These are phyloP conservation scores for Tetramorium simillimum DNA, from an alignment of 1,140 invertebrate species.

Conservation along the genomic window DNA sequence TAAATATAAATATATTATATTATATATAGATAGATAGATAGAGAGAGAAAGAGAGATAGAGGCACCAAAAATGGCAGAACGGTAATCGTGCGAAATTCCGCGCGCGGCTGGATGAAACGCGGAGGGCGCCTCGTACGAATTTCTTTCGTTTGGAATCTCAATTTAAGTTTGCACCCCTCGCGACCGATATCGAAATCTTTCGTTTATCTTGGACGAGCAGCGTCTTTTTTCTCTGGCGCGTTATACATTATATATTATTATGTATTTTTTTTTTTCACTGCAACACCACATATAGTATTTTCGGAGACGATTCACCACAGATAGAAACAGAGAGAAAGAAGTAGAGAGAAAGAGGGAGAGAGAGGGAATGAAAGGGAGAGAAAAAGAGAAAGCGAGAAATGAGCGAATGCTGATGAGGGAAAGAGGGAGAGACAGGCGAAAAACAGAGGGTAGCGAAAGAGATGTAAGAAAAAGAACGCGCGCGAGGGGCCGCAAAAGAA, in stretches of 20 bases:
- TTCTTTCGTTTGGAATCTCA: slow-evolving; percentile 56
- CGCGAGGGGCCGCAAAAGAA: slow-evolving; percentile 27
- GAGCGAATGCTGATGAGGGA: not conserved
- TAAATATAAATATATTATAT: slow-evolving; percentile 74
- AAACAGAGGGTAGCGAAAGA: not conserved
- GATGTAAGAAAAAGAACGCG: not conserved
- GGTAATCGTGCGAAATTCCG: slow-evolving; percentile 72
- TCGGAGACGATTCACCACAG: slow-evolving; percentile 65
- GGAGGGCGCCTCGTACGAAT: slow-evolving; percentile 70
- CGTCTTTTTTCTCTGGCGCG: slow-evolving; percentile 46
- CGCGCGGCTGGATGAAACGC: slow-evolving; percentile 69
- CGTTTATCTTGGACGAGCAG: slow-evolving; percentile 38
- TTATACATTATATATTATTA: slow-evolving; percentile 36
- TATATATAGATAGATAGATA: slow-evolving; percentile 73
- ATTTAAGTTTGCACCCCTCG: slow-evolving; percentile 47
- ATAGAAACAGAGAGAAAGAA: slow-evolving; percentile 44
- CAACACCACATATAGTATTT: slow-evolving; percentile 57
- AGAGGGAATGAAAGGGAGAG: slow-evolving; percentile 37
- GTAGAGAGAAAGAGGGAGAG: slow-evolving; percentile 53
- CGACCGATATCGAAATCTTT: slow-evolving; percentile 17
- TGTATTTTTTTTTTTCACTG: slow-evolving; percentile 47
- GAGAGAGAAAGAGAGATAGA: slow-evolving; percentile 70
- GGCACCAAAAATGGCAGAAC: slow-evolving; percentile 72
- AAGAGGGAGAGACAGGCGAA: not conserved
- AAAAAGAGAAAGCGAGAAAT: slow-evolving; percentile 62